Evolutionary conservation across 2,888 invertebrate species (phyloP).

Genomic region (Ectemnius cavifrons): DNA sequence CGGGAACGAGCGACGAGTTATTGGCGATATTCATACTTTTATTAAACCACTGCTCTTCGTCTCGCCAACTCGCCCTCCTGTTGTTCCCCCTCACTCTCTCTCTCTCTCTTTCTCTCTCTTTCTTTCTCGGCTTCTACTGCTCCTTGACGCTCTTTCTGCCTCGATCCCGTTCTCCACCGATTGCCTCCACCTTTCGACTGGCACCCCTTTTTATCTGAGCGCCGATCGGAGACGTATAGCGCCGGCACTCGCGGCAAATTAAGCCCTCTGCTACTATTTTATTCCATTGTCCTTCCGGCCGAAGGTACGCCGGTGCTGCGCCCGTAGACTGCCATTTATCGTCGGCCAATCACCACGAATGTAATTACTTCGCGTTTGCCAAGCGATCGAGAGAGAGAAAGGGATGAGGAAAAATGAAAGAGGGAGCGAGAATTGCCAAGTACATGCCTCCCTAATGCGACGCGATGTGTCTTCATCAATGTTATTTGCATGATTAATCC

Average conservation of each 20-base stretch:
- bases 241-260: conserved; percentile 53
- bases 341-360: conserved; percentile 41
- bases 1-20: conserved; percentile 74
- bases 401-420: too few relatives aligned
- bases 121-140: conserved; percentile 38
- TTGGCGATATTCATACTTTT: conserved; percentile 78
- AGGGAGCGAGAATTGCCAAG: not conserved
- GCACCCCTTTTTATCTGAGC: conserved; percentile 49
- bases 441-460: conserved; percentile 12
- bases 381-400: not conserved
- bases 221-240: conserved; percentile 52
- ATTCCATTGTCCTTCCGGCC: conserved; percentile 52
- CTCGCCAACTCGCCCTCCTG: conserved; percentile 37
- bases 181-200: conserved; percentile 33
- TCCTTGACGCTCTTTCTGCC: conserved; percentile 25
- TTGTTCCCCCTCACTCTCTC: conserved; percentile 22
- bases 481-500: conserved; percentile 42
- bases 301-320: conserved; percentile 29
- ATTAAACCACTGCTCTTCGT: conserved; percentile 69
- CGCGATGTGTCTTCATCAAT: conserved; percentile 32
- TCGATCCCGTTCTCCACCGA: conserved; percentile 17
- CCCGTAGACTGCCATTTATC: conserved; percentile 16
- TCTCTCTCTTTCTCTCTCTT: conserved; percentile 3
- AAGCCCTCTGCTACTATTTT: conserved; percentile 56
- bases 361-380: conserved; percentile 41